Evolutionary conservation across 2,113 vertebrate genomes (phyloP).

Genomic region (Lagenorhynchus albirostris): DNA sequence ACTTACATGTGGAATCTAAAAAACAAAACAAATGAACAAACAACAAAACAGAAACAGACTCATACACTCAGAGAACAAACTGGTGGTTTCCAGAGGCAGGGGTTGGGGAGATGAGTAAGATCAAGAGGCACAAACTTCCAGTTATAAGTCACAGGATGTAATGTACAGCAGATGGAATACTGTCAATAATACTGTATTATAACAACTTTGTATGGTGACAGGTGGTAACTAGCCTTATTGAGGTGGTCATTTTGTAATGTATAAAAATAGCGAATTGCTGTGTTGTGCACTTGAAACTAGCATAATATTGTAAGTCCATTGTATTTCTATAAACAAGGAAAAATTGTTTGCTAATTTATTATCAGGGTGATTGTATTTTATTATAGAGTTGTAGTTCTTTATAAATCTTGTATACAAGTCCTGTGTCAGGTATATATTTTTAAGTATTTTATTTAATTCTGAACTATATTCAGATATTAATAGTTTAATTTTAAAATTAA

Average conservation of each 20-base stretch:
- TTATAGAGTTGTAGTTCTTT: not conserved
- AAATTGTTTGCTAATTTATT: not conserved
- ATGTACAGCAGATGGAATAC: accelerated
- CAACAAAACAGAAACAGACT: not conserved
- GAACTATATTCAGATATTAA: not conserved
- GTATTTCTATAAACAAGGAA: not conserved
- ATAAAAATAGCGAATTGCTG: not conserved
- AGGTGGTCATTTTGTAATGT: not conserved
- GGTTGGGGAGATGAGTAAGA: not conserved
- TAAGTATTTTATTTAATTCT: not conserved
- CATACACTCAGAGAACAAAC: not conserved
- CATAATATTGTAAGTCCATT: not conserved
- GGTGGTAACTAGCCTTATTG: not conserved
- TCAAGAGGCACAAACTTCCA: not conserved
- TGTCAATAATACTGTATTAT: not conserved
- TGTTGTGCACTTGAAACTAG: not conserved
- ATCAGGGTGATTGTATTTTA: not conserved
- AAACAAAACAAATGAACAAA: not conserved
- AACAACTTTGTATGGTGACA: not conserved
- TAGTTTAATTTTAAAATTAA: not conserved
- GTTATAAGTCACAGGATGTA: not conserved
- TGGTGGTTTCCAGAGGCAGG: not conserved
- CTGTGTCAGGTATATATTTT: not conserved
- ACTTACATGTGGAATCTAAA: not conserved
- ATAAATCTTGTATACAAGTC: not conserved